Conservation (phyloP, 2,797 vertebrate species). For the Chaunax sp. region DNA sequence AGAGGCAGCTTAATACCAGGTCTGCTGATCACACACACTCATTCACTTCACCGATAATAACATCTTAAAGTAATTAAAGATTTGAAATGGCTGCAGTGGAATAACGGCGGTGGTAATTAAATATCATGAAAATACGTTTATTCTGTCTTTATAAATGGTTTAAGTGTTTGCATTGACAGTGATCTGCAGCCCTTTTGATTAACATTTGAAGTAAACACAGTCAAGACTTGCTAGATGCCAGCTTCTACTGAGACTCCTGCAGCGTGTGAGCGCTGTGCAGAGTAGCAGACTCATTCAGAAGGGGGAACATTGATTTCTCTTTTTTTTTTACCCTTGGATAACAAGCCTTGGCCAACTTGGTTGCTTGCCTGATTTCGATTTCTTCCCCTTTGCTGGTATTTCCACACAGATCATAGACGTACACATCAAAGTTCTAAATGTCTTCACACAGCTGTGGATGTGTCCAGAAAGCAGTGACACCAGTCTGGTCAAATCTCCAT, state of each 20-base stretch:
- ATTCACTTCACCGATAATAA: constrained; percentile 14
- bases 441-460: constrained; percentile 32
- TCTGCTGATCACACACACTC: constrained; percentile 20
- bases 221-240: constrained; percentile 45
- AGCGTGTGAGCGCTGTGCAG: constrained; percentile 39
- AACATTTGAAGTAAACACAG: constrained; percentile 39
- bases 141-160: neutral
- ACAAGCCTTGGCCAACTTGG: constrained; percentile 73
- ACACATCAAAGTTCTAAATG: constrained; percentile 49
- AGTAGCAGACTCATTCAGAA: constrained; percentile 60
- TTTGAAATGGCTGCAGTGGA: neutral
- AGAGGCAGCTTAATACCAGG: neutral
- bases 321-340: constrained; percentile 52
- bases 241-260: constrained; percentile 24
- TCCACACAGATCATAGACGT: constrained; percentile 53
- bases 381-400: constrained; percentile 58
- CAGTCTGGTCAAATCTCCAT: constrained; percentile 19
- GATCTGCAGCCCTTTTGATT: constrained; percentile 34
- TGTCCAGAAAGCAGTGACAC: constrained; percentile 18
- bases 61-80: constrained; percentile 16
- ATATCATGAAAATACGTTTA: neutral
- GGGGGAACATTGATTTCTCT: constrained; percentile 67
- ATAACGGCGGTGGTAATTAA: too few relatives aligned
- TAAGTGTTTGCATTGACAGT: constrained; percentile 16
- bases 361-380: constrained; percentile 67